Evolutionary conservation across 1,140 invertebrate genomes (phyloP), one percentile per base, ranked within the genome.

Genomic region (Harlomillsia oculata): DNA sequence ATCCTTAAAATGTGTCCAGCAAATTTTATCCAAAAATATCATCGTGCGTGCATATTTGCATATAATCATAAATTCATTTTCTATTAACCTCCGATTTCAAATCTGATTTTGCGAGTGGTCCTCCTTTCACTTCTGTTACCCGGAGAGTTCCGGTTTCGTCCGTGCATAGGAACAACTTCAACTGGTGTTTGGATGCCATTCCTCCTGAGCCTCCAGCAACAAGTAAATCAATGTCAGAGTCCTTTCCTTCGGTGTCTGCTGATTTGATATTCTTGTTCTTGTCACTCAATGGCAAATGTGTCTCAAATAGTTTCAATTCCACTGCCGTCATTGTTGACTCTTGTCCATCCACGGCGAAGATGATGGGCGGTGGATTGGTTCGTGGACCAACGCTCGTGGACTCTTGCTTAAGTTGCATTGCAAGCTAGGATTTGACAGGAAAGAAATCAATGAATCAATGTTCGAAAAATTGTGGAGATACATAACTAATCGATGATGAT

Each of bases 281-380:
- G 26, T 69, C 59, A 3, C 78, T 77, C 16, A 87, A 72, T 26
- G 86, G 80, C 18, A 93, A 70, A 58, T 83, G 74, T 20, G 76
- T 75, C 55, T 85, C 81, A 59, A 90, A 82, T 28, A 83, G 68
- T 14, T 74, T 71, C 54, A 80, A 79, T 55, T 86, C 82, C 1
- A 77, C 73, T 1, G 73, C 71, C 1, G 76, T 73, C 39, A 91
- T 70, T 0, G 80, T 80, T 61, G 83, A 80, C 68, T 93, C 89
- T 64, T 88, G 83, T 13, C 88, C 88, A 71, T 92, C 88, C 59
- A 91, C 87, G 0, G 91, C 79, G 32, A 91, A 79, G 8, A 85
- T 77, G 25, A 90, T 77, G 2, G 78, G n/a, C n/a, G n/a, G n/a
- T n/a, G n/a, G n/a, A n/a, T n/a, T n/a, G n/a, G n/a, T n/a, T n/a